Conservation (phyloP, 2,888 invertebrate genomes). For the Syritta pipiens region DNA sequence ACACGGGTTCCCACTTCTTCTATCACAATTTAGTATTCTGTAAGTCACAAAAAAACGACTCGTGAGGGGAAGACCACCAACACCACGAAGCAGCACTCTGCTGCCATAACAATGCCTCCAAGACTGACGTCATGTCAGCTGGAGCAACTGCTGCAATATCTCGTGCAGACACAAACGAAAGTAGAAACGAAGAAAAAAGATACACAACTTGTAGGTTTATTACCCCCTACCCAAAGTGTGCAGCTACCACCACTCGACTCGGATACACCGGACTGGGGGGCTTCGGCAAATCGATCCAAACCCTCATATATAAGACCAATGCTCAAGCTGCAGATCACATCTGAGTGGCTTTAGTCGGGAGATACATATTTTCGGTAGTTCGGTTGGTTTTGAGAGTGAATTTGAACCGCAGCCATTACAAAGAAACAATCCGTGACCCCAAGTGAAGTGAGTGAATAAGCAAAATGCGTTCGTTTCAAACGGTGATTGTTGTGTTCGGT, state of each 20-base stretch:
- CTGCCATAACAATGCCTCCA: conserved; percentile 17
- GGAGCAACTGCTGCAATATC: conserved; percentile 46
- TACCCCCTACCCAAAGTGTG: conserved; percentile 56
- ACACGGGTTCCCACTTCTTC: not conserved
- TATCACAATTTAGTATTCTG: not conserved
- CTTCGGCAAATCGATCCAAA: conserved; percentile 50
- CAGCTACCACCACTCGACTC: conserved; percentile 50
- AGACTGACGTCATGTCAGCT: conserved; percentile 63
- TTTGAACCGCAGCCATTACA: no score
- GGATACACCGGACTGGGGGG: conserved; percentile 34
- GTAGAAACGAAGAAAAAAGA: conserved; percentile 19
- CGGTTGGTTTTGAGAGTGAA: conserved; percentile 36
- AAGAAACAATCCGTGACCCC: no score
- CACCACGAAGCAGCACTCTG: not conserved
- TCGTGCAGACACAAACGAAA: conserved; percentile 63
- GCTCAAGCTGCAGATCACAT: conserved; percentile 65
- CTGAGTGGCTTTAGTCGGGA: conserved; percentile 69
- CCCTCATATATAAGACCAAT: conserved; percentile 71
- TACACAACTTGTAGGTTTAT: conserved; percentile 47
- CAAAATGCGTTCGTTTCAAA: conserved; percentile 71
- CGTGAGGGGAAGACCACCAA: conserved; percentile 28
- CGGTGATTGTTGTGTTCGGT: conserved; percentile 73
- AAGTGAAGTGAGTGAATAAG: conserved; percentile 18
- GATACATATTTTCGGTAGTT: conserved; percentile 58
- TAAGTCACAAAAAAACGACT: conserved; percentile 24